These are phyloP conservation scores for Cotesia glomerata DNA, from an alignment of 1,140 invertebrate species.

Conservation along the genomic window DNA sequence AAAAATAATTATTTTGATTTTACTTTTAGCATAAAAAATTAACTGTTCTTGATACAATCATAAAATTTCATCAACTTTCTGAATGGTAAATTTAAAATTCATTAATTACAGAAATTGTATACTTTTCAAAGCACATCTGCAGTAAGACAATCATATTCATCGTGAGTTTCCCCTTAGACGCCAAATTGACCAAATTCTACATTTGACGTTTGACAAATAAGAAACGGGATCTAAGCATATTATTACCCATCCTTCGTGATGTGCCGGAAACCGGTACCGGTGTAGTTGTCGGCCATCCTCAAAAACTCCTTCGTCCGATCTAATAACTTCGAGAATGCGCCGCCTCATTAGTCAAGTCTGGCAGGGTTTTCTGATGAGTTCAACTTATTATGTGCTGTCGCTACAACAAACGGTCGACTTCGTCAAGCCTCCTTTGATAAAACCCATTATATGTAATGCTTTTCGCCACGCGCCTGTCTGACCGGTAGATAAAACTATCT, in stretches of 20 bases:
- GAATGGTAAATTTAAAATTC: no score
- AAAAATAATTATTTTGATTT: no score
- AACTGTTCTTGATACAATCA: no score
- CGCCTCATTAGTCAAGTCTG: slow-evolving; percentile 62
- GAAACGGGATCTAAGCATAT: slow-evolving; percentile 62
- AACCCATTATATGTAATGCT: not conserved
- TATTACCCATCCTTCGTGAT: slow-evolving; percentile 62
- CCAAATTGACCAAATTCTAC: slow-evolving; percentile 48
- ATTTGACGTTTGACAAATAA: slow-evolving; percentile 65
- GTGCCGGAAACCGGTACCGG: slow-evolving; percentile 17
- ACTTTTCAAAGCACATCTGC: no score
- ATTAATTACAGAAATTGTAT: no score
- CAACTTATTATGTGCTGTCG: slow-evolving; percentile 23
- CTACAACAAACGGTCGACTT: not conserved
- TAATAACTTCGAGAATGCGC: slow-evolving; percentile 63
- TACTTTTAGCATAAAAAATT: no score
- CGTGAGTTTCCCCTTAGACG: slow-evolving; percentile 42
- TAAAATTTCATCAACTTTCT: no score
- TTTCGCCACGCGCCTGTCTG: slow-evolving; percentile 1
- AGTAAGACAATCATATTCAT: slow-evolving; percentile 42
- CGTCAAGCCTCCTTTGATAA: not conserved
- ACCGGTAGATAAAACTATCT: not conserved
- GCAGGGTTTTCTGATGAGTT: slow-evolving; percentile 12
- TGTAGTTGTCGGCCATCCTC: slow-evolving; percentile 48
- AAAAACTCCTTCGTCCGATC: slow-evolving; percentile 63